A percentile compares a stretch with the other conserved stretches of the same genome.
Conservation (phyloP, 2,113 vertebrate species). For the Bagarius yarrelli region DNA sequence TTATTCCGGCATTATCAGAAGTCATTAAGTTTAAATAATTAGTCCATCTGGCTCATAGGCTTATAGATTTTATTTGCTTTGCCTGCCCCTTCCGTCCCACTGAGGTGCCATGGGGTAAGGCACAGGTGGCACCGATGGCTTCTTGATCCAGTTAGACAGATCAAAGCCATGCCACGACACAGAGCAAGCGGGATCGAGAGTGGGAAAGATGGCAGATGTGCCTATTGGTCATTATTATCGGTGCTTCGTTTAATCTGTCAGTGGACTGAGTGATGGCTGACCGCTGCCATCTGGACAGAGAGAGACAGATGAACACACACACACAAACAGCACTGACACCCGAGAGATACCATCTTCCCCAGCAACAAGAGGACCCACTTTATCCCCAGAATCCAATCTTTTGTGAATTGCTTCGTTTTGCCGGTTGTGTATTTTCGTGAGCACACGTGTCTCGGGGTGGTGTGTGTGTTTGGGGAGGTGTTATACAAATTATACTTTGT, state of each 20-base stretch:
- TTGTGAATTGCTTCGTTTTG: not conserved
- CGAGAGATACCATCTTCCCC: slow-evolving; percentile 18
- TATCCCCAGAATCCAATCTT: not conserved
- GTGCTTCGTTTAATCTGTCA: slow-evolving; percentile 70
- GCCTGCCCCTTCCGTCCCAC: not conserved
- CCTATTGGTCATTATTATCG: slow-evolving; percentile 70
- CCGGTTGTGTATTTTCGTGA: not conserved
- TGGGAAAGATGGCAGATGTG: slow-evolving; percentile 65
- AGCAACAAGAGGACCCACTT: slow-evolving; percentile 44
- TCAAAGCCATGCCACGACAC: slow-evolving; percentile 37
- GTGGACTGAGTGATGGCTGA: slow-evolving; percentile 67
- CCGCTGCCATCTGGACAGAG: slow-evolving; percentile 63
- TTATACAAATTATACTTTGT: too few relatives aligned
- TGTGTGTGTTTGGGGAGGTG: too few relatives aligned
- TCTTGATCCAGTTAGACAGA: slow-evolving; percentile 34
- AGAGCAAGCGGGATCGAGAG: slow-evolving; percentile 26
- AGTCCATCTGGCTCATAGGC: slow-evolving; percentile 33
- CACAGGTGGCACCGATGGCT: slow-evolving; percentile 26
- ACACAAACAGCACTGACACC: not conserved
- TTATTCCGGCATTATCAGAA: not conserved
- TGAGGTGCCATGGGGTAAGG: slow-evolving; percentile 29
- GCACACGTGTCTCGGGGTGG: too few relatives aligned
- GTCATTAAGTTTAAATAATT: not conserved
- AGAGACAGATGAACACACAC: slow-evolving; percentile 5
- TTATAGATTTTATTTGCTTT: not conserved